Percentiles rank a stretch among this genome's conserved stretches.
Conservation (phyloP, 2,113 vertebrate species). For the Patagioenas fasciata region DNA sequence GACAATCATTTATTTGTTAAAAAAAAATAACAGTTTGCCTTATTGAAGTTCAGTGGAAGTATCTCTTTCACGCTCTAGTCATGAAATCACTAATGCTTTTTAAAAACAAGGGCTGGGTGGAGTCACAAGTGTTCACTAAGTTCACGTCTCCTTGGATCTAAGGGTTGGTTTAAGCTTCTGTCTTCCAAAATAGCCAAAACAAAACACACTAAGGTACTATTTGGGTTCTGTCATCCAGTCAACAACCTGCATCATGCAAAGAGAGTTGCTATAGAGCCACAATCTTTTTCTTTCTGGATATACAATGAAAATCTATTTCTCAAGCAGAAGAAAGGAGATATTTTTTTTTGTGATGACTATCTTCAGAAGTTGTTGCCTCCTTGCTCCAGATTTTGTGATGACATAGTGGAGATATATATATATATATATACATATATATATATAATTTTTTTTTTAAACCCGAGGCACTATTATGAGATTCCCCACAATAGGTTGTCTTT, state of each 20-base stretch:
- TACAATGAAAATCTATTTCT: neutral
- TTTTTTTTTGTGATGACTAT: neutral
- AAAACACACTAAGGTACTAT: neutral
- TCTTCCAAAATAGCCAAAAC: neutral
- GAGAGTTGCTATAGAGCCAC: neutral
- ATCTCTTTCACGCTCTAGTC: neutral
- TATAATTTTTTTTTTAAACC: too few relatives aligned
- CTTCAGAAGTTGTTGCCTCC: neutral
- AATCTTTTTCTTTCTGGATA: neutral
- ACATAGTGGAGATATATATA: too few relatives aligned
- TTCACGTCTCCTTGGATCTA: neutral
- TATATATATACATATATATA: too few relatives aligned
- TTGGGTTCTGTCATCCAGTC: neutral
- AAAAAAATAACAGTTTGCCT: neutral
- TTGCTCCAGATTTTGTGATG: neutral
- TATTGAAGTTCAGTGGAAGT: neutral
- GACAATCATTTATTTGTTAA: neutral
- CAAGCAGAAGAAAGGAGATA: neutral
- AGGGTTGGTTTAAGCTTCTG: neutral
- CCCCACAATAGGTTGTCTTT: neutral
- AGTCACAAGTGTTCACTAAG: neutral
- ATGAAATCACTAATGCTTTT: neutral
- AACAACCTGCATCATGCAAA: neutral
- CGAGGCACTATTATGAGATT: neutral
- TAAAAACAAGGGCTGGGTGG: neutral